Percentiles rank a stretch among this genome's conserved stretches.
phyloP scores from a whole-genome alignment of 1,140 invertebrate species.

The Bicyclus anynana region DNA sequence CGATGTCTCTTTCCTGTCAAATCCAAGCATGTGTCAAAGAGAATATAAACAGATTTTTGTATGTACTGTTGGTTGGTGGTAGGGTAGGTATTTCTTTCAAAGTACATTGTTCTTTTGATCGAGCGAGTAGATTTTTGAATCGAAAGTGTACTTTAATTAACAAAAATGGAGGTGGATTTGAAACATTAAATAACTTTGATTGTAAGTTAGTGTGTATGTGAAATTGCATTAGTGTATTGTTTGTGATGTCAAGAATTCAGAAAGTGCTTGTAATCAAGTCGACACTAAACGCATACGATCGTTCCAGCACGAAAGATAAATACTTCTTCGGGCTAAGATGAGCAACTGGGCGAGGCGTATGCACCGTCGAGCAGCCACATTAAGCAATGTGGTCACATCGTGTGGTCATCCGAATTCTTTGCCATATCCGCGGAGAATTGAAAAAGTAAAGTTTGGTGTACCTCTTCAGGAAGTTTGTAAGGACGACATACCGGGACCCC shows the following conservation, averaged over 20 bases:
- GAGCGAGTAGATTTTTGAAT: slow-evolving; percentile 13
- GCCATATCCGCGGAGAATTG: slow-evolving; percentile 88
- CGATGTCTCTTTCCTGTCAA: too few species aligned
- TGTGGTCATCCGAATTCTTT: slow-evolving; percentile 86
- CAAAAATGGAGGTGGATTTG: slow-evolving; percentile 26
- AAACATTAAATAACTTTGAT: slow-evolving; percentile 16
- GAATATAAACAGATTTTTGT: too few species aligned
- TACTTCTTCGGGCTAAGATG: slow-evolving; percentile 77
- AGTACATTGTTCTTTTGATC: slow-evolving; percentile 17
- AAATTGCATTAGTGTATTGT: not conserved
- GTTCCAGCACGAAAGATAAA: slow-evolving; percentile 5
- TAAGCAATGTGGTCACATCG: slow-evolving; percentile 93
- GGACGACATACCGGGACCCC: slow-evolving; percentile 93
- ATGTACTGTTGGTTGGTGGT: too few species aligned
- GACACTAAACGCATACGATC: slow-evolving; percentile 9
- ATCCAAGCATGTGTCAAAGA: too few species aligned
- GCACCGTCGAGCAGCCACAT: slow-evolving; percentile 90
- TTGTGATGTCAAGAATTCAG: slow-evolving; percentile 9
- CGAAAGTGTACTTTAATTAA: slow-evolving; percentile 15
- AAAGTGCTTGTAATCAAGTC: slow-evolving; percentile 16
- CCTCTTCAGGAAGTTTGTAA: slow-evolving; percentile 94
- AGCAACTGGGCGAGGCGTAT: slow-evolving; percentile 94
- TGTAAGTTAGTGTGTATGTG: slow-evolving; percentile 7
- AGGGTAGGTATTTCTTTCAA: too few species aligned
- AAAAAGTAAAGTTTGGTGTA: slow-evolving; percentile 96